phyloP scores from a whole-genome alignment of 2,888 invertebrate species.

The Caenorhabditis doughertyi region DNA sequence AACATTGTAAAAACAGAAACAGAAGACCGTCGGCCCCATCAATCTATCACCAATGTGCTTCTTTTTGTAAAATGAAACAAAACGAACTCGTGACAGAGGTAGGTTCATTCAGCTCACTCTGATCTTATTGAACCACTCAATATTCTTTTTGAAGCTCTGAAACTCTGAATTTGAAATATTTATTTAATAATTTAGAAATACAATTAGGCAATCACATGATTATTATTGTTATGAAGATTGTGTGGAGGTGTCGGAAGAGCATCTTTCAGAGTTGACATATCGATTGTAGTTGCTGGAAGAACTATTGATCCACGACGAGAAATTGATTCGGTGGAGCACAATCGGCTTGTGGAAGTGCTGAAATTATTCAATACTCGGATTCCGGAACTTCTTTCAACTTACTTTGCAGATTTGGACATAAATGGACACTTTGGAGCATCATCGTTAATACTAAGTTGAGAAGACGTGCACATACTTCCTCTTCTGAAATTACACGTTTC shows the following conservation, averaged over 20 bases:
- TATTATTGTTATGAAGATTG: constrained; percentile 36
- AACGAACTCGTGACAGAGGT: neutral
- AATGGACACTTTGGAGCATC: constrained; percentile 47
- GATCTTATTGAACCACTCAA: no score
- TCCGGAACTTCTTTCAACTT: neutral
- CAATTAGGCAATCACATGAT: constrained; percentile 34
- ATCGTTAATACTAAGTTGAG: constrained; percentile 33
- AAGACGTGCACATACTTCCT: constrained; percentile 49
- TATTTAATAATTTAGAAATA: neutral
- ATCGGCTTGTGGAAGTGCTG: constrained; percentile 27
- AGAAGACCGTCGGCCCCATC: no score
- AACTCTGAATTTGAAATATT: neutral
- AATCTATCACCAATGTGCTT: neutral
- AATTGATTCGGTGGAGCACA: constrained; percentile 35
- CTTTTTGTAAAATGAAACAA: constrained; percentile 7
- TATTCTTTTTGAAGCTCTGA: no score
- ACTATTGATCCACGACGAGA: constrained; percentile 60
- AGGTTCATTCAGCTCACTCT: no score
- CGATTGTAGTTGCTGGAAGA: constrained; percentile 61
- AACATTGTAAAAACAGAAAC: constrained; percentile 47
- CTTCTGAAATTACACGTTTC: constrained; percentile 35
- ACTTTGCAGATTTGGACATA: constrained; percentile 42
- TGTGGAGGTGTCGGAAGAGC: constrained; percentile 55
- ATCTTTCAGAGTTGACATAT: constrained; percentile 50
- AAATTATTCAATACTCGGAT: neutral